Percentiles rank a stretch among this genome's conserved stretches.
Evolutionary conservation across 2,113 vertebrate genomes (phyloP).

Genomic region (Cnemophilus loriae): DNA sequence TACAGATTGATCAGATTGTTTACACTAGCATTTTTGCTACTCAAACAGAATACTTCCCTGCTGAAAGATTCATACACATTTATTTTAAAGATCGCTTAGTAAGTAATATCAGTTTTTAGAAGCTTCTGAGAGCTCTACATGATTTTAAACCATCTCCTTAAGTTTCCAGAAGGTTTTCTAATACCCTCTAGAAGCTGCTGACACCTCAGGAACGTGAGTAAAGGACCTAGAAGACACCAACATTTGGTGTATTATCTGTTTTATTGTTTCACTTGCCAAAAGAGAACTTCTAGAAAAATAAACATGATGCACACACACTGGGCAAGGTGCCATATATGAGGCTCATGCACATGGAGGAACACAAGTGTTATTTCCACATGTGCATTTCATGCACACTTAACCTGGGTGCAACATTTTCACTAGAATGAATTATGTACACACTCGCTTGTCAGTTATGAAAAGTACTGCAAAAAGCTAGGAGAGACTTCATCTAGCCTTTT

Average conservation of each 20-base stretch:
- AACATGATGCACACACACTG: background rate
- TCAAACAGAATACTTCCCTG: background rate
- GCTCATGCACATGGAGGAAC: fast-evolving
- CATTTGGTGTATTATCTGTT: background rate
- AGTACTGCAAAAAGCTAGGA: background rate
- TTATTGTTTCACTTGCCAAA: background rate
- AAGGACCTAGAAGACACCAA: background rate
- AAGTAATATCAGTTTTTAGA: background rate
- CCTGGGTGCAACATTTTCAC: background rate
- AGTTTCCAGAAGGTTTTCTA: background rate
- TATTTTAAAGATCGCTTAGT: background rate
- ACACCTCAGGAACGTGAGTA: fast-evolving
- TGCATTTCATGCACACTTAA: background rate
- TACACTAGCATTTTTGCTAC: background rate
- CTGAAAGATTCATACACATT: background rate
- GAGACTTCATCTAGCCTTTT: background rate
- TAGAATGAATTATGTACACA: background rate
- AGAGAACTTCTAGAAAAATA: background rate
- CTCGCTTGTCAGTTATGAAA: background rate
- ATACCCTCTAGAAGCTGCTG: background rate
- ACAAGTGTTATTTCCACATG: background rate
- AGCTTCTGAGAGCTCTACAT: background rate
- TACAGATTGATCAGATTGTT: background rate
- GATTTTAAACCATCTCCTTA: background rate
- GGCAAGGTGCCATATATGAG: background rate